Percentiles rank a stretch among this genome's conserved stretches.
phyloP scores from a whole-genome alignment of 2,797 vertebrate genomes.

The Sorex maritimensis region DNA sequence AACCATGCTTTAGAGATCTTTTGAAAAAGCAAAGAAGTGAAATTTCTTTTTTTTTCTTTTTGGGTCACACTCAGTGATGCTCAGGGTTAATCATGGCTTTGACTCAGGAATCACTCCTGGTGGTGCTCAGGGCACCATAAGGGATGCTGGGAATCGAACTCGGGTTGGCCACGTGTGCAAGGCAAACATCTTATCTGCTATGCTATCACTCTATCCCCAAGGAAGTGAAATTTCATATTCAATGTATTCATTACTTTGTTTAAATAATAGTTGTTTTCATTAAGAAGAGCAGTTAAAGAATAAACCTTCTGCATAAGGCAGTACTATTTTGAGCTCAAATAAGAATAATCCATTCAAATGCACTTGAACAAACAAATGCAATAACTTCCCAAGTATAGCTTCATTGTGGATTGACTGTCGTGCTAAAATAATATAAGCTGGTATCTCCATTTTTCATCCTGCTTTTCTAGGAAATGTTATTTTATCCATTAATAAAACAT shows the following conservation, averaged over 20 bases:
- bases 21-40: no score
- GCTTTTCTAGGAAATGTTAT: neutral
- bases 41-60: no score
- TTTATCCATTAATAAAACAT: neutral
- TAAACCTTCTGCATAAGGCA: neutral
- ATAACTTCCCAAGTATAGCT: neutral
- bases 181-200: no score
- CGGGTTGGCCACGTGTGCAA: no score
- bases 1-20: neutral
- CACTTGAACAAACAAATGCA: neutral
- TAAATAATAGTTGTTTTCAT: neutral
- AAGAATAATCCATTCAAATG: slow-evolving; percentile 39
- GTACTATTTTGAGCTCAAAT: neutral
- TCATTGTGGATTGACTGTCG: neutral
- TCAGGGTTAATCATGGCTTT: no score
- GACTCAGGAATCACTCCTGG: no score
- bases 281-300: slow-evolving; percentile 7
- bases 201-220: no score
- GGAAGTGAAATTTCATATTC: slow-evolving; percentile 23
- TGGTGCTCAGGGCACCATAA: no score
- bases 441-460: neutral
- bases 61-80: no score
- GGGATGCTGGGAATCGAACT: no score
- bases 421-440: no score
- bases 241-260: neutral